phyloP scores from a whole-genome alignment of 92 coral and sea anemone genomes.

The Plumapathes pennacea region DNA sequence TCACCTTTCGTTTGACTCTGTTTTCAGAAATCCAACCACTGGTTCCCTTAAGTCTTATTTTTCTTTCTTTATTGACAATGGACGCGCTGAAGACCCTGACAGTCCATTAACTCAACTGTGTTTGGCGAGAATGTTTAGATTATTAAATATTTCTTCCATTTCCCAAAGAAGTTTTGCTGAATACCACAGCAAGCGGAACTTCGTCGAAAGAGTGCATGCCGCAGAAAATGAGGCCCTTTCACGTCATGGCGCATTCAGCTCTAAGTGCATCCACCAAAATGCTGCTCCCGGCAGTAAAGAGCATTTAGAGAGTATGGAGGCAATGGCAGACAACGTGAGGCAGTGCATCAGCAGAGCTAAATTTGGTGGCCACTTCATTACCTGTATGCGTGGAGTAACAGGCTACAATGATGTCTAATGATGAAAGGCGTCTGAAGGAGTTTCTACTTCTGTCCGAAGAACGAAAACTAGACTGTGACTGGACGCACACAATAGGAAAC shows the following conservation, averaged over 20 bases:
- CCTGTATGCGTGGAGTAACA: conserved; percentile 36
- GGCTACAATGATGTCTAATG: conserved; percentile 32
- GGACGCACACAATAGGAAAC: conserved; percentile 33
- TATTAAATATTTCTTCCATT: conserved; percentile 20
- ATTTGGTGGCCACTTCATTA: conserved; percentile 40
- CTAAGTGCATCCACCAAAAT: conserved; percentile 13
- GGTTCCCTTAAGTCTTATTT: conserved; percentile 29
- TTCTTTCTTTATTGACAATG: conserved; percentile 47
- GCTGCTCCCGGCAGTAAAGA: conserved; percentile 24
- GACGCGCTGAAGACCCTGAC: conserved; percentile 57
- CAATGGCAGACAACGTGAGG: conserved; percentile 37
- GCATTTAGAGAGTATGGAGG: conserved; percentile 51
- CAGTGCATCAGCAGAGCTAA: conserved; percentile 28
- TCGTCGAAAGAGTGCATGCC: conserved; percentile 57
- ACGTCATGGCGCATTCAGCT: conserved; percentile 54
- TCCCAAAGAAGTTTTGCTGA: conserved; percentile 47
- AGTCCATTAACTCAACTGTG: conserved; percentile 58
- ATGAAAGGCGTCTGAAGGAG: conserved; percentile 49
- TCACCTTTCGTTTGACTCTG: conserved; percentile 22
- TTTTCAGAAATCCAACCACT: conserved; percentile 36
- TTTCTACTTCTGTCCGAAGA: conserved; percentile 40
- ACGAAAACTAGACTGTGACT: conserved; percentile 33
- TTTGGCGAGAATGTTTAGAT: conserved; percentile 28
- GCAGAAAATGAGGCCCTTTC: conserved; percentile 55
- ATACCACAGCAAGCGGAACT: conserved; percentile 56